Percentiles rank a stretch among this genome's conserved stretches.
Conservation (phyloP, 1,140 invertebrate genomes). For the Zaprionus tsacasi region DNA sequence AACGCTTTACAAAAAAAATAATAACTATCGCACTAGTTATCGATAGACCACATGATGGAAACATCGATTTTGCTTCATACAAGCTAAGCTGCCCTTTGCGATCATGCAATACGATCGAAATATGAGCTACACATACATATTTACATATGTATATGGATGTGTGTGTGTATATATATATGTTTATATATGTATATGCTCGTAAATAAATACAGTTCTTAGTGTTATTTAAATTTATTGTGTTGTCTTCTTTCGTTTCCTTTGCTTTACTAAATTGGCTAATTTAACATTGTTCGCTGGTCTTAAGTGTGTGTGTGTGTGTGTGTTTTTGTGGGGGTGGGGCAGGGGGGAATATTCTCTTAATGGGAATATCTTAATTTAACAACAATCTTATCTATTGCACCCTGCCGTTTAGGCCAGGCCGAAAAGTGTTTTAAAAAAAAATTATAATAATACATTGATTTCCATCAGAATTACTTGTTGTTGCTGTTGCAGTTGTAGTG, state of each 20-base stretch:
- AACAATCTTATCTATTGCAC: constrained; percentile 47
- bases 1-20: constrained; percentile 55
- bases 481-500: constrained; percentile 10
- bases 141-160: not conserved
- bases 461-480: constrained; percentile 18
- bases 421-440: not conserved
- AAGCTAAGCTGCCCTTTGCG: constrained; percentile 25
- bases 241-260: constrained; percentile 15
- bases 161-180: not conserved
- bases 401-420: constrained; percentile 26
- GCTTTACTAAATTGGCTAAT: constrained; percentile 41
- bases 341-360: not conserved
- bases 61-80: constrained; percentile 4
- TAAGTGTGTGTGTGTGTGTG: constrained; percentile 8
- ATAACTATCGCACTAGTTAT: constrained; percentile 30
- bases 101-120: constrained; percentile 24
- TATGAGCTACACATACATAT: constrained; percentile 19
- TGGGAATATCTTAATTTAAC: constrained; percentile 15
- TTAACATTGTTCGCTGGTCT: constrained; percentile 44
- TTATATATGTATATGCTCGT: constrained; percentile 15
- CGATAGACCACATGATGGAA: constrained; percentile 30
- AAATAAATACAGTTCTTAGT: constrained; percentile 45
- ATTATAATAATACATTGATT: constrained; percentile 1
- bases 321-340: too few relatives aligned
- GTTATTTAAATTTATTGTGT: constrained; percentile 15